Percentiles rank a stretch among this genome's conserved stretches.
phyloP scores from a whole-genome alignment of 2,888 invertebrate genomes.

The Ichneumoninae sp. region DNA sequence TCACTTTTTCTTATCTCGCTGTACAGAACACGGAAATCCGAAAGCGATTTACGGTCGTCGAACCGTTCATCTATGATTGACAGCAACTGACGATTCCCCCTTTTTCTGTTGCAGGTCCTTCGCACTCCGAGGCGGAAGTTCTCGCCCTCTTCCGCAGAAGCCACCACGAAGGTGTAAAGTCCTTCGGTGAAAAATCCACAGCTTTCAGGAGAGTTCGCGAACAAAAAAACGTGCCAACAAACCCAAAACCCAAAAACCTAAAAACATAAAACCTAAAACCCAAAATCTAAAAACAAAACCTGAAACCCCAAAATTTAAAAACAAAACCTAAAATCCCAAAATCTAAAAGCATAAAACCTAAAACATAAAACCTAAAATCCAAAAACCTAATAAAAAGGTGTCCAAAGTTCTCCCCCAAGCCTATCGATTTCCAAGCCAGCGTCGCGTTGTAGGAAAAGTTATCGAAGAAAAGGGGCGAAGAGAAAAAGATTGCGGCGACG shows the following conservation, averaged over 20 bases:
- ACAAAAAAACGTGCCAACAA: not conserved
- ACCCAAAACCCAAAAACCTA: not conserved
- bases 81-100: not conserved
- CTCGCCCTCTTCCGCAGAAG: not conserved
- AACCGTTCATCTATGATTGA: not conserved
- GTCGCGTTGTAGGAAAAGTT: not conserved
- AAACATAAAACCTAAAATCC: too few species aligned
- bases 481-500: slow-evolving; percentile 25
- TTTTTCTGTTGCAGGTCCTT: slow-evolving; percentile 29
- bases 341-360: too few species aligned
- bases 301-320: not conserved
- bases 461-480: not conserved
- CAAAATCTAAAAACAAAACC: too few species aligned
- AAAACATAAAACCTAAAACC: too few species aligned
- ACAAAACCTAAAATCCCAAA: not conserved
- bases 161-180: not conserved
- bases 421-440: slow-evolving; percentile 18
- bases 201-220: not conserved
- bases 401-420: not conserved
- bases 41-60: not conserved
- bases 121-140: not conserved
- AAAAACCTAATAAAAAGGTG: slow-evolving; percentile 3
- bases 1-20: not conserved
- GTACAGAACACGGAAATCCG: not conserved
- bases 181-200: not conserved